These are phyloP conservation scores for Athene cunicularia DNA, from an alignment of 2,113 vertebrate species.

Conservation along the genomic window DNA sequence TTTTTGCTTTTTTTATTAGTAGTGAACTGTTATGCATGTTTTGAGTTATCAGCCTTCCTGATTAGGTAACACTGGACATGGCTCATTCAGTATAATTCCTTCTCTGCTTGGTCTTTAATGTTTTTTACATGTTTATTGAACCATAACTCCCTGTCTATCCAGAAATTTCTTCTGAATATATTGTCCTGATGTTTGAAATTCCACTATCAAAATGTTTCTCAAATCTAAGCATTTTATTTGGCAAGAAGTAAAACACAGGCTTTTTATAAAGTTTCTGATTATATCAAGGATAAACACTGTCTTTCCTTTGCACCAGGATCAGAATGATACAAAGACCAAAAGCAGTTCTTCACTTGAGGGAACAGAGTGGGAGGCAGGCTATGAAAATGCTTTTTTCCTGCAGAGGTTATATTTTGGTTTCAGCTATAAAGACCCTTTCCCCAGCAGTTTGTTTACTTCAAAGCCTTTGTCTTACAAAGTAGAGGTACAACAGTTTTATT, in stretches of 20 bases:
- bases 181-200: not conserved
- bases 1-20: not conserved
- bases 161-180: not conserved
- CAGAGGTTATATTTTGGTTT: not conserved
- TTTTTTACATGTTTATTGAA: not conserved
- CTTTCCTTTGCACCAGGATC: not conserved
- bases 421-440: not conserved
- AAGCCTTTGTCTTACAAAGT: not conserved
- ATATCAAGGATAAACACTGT: not conserved
- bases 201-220: not conserved
- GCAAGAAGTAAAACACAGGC: not conserved
- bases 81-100: not conserved
- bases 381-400: not conserved
- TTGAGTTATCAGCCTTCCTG: not conserved
- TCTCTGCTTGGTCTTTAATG: not conserved
- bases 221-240: not conserved
- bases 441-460: not conserved
- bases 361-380: not conserved
- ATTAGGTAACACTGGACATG: not conserved
- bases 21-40: not conserved
- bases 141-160: not conserved
- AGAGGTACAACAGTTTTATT: not conserved
- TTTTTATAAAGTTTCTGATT: not conserved
- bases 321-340: not conserved
- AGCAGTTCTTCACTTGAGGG: not conserved